Evolutionary conservation across 2,888 invertebrate genomes (phyloP), one percentile per base, ranked within the genome.

Genomic region (Odontothrips loti): DNA sequence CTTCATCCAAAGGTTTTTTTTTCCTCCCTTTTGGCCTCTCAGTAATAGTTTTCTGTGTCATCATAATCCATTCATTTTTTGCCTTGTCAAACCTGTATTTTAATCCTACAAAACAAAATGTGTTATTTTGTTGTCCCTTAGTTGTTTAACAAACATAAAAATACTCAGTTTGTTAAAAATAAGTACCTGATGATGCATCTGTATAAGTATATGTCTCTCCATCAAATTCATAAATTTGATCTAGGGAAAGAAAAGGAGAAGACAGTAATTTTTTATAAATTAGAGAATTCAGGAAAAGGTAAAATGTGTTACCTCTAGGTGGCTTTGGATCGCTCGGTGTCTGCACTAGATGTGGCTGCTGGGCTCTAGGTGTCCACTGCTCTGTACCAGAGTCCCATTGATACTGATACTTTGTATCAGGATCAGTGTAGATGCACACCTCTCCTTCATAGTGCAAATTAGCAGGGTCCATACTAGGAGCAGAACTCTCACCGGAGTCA

Each of bases 361-460:
- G 68, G n/a, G 23, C 27, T 47, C 83, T 83, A 9, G 84, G 83
- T 20, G 84, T 83, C 88, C 88, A 88, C 63, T 85, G 84, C 80
- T 87, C 86, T 82, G 85, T 84, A 34, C 87, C 87, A 81, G 88
- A 86, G 84, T 90, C 89, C 93, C 93, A 93, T 84, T 89, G 89
- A 85, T 93, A 94, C 86, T 92, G 91, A 83, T 90, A 90, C 79
- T 92, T 90, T 27, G 91, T 91, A 81, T 88, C 87, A 47, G 94
- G 94, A 86, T 95, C 95, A 29, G 93, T 94, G 84, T 94, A 94
- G 83, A 94, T 89, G 43, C 94, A 94, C 83, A 89, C 87, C 82
- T 92, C 91, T 51, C 91, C 92, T 86, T 92, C 91, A 85, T 94
- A 94, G 47, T 91, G 91, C 34, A 94, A 89, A 87, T 93, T 82